Evolutionary conservation across 2,888 invertebrate species (phyloP).

Genomic region (Panopea generosa): DNA sequence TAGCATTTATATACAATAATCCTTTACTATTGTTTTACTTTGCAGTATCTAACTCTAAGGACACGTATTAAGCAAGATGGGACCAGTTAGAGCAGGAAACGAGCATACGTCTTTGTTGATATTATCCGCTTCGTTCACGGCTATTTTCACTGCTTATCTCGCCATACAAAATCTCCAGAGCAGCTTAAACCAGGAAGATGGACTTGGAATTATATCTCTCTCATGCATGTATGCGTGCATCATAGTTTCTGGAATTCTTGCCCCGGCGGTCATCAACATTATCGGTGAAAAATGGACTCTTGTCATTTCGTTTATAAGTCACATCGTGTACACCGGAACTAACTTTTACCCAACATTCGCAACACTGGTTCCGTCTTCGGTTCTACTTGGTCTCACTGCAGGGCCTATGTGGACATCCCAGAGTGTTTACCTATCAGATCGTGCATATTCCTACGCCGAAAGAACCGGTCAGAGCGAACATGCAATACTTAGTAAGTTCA

Average conservation of each 20-base stretch:
- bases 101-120: slow-evolving; percentile 51
- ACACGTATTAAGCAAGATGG: too few relatives aligned
- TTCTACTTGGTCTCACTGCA: slow-evolving; percentile 76
- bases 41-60: too few relatives aligned
- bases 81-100: slow-evolving; percentile 2
- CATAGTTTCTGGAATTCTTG: slow-evolving; percentile 79
- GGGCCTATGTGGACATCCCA: slow-evolving; percentile 82
- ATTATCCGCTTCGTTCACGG: slow-evolving; percentile 75
- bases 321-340: slow-evolving; percentile 75
- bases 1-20: too few relatives aligned
- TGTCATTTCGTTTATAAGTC: slow-evolving; percentile 72
- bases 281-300: slow-evolving; percentile 78
- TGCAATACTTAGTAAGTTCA: slow-evolving; percentile 75
- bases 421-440: slow-evolving; percentile 78
- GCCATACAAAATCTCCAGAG: slow-evolving; percentile 82
- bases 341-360: slow-evolving; percentile 79
- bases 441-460: slow-evolving; percentile 75
- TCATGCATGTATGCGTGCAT: slow-evolving; percentile 79
- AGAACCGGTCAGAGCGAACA: slow-evolving; percentile 66
- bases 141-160: slow-evolving; percentile 78
- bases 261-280: slow-evolving; percentile 76
- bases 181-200: slow-evolving; percentile 75
- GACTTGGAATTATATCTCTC: slow-evolving; percentile 78
- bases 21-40: too few relatives aligned
- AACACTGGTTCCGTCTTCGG: slow-evolving; percentile 77